Evolutionary conservation across 2,113 vertebrate genomes (phyloP).

Genomic region (Esox niger): DNA sequence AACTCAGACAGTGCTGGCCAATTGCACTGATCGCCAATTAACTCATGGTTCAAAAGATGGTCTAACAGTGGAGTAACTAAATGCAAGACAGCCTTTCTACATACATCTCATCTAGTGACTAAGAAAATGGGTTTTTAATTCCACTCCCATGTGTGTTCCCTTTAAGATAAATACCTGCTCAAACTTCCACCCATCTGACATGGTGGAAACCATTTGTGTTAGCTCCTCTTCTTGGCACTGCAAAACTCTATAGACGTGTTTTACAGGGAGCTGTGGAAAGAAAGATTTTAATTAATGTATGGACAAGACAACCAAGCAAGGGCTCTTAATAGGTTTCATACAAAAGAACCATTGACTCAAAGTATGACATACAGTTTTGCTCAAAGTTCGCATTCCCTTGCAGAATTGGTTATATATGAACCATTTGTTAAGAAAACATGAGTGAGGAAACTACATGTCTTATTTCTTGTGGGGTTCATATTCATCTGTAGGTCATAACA

Average conservation of each 20-base stretch:
- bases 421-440: no score
- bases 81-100: not conserved
- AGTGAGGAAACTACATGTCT: no score
- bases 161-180: conserved; percentile 76
- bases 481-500: no score
- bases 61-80: not conserved
- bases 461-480: no score
- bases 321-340: not conserved
- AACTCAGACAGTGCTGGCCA: no score
- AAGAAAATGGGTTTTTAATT: no score
- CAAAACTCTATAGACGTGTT: conserved; percentile 86
- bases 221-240: conserved; percentile 90
- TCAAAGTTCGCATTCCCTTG: no score
- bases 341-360: not conserved
- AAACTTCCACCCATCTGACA: conserved; percentile 91
- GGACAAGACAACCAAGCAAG: not conserved
- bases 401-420: no score
- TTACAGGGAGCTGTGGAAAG: conserved; percentile 76
- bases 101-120: not conserved
- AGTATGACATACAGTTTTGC: no score
- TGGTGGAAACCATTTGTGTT: conserved; percentile 91
- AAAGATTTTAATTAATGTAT: conserved; percentile 3
- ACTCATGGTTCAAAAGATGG: not conserved
- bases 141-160: no score
- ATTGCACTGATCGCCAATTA: no score